These are phyloP conservation scores for Gymnocephalus cernua DNA, from an alignment of 2,113 vertebrate genomes.

Conservation along the genomic window DNA sequence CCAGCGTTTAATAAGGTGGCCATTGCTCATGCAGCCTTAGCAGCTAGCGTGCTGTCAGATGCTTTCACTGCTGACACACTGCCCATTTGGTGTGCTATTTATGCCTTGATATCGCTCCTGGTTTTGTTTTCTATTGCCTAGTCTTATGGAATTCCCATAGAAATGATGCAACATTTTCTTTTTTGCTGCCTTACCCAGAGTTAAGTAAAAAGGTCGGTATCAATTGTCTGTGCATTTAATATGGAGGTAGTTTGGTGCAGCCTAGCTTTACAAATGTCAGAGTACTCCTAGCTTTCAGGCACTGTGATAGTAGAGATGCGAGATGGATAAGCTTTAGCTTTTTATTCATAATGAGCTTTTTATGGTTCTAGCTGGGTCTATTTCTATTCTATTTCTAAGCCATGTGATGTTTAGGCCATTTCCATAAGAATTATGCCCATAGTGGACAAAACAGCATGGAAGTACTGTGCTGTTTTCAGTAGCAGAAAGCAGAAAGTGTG, in stretches of 20 bases:
- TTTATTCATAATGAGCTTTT: too few relatives aligned
- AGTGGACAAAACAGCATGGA: too few relatives aligned
- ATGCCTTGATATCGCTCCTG: not conserved
- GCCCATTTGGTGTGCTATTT: not conserved
- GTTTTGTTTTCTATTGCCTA: not conserved
- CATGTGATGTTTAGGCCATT: too few relatives aligned
- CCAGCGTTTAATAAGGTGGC: slow-evolving; percentile 10
- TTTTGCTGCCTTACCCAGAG: not conserved
- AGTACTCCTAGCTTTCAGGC: not conserved
- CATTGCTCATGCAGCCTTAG: slow-evolving; percentile 35
- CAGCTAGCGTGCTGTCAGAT: slow-evolving; percentile 29
- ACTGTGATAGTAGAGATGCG: not conserved
- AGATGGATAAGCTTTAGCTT: too few relatives aligned
- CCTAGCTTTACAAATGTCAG: not conserved
- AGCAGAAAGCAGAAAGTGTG: too few relatives aligned
- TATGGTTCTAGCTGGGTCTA: too few relatives aligned
- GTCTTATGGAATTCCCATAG: not conserved
- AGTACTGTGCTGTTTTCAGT: too few relatives aligned
- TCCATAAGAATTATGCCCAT: too few relatives aligned
- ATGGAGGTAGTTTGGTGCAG: not conserved
- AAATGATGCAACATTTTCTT: not conserved
- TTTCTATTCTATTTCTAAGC: too few relatives aligned
- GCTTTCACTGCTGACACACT: slow-evolving; percentile 4
- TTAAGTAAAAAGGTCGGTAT: not conserved
- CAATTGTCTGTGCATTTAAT: not conserved